Conservation (phyloP, 2,113 vertebrate species). For the Diphyllodes magnificus region DNA sequence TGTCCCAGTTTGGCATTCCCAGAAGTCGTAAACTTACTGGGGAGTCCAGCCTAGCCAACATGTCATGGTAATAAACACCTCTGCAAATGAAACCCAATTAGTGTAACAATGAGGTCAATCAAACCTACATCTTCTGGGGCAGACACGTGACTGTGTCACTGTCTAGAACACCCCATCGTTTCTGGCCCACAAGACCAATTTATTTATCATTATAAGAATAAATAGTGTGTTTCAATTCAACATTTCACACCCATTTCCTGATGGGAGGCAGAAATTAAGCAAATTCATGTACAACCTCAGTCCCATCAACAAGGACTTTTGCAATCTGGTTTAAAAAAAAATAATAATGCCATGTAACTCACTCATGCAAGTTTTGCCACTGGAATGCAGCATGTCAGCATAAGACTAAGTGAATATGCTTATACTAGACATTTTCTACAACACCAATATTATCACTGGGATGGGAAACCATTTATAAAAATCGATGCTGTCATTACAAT, state of each 20-base stretch:
- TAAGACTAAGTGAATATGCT: neutral
- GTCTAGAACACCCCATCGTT: neutral
- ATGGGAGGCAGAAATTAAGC: neutral
- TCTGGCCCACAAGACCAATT: neutral
- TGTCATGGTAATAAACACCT: neutral
- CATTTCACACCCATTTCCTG: neutral
- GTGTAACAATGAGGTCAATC: neutral
- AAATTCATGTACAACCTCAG: neutral
- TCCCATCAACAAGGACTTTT: neutral
- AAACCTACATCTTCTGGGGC: neutral
- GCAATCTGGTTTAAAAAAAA: neutral
- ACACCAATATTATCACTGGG: neutral
- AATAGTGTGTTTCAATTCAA: neutral
- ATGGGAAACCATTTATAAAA: neutral
- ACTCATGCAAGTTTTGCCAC: neutral
- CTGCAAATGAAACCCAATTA: neutral
- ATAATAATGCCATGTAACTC: neutral
- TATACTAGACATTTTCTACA: neutral
- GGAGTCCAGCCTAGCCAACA: neutral
- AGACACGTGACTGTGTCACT: rapidly evolving
- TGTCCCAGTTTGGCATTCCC: neutral
- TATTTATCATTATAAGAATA: neutral
- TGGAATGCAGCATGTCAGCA: neutral
- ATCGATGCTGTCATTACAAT: neutral
- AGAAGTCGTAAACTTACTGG: neutral